Conservation (phyloP, 2,888 invertebrate genomes). For the Xanthia togata region DNA sequence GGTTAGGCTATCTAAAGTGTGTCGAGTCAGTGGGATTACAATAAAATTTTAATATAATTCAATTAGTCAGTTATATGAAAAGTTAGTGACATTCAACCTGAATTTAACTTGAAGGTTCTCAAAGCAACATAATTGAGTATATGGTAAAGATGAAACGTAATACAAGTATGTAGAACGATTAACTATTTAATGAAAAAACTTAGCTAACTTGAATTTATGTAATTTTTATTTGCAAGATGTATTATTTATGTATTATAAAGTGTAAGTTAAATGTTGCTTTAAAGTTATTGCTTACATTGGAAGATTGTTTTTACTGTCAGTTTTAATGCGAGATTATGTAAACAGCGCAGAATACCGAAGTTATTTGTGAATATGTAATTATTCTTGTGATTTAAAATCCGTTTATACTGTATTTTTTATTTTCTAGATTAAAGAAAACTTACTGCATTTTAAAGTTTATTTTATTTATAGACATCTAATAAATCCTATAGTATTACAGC, state of each 20-base stretch:
- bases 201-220: constrained; percentile 90
- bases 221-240: constrained; percentile 89
- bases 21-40: constrained; percentile 72
- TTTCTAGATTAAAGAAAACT: constrained; percentile 91
- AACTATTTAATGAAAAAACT: constrained; percentile 86
- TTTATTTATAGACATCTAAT: constrained; percentile 63
- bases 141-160: constrained; percentile 76
- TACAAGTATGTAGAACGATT: constrained; percentile 86
- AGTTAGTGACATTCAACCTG: constrained; percentile 62
- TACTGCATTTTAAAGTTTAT: constrained; percentile 81
- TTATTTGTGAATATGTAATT: constrained; percentile 91
- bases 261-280: constrained; percentile 90
- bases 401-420: constrained; percentile 90
- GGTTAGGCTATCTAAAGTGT: constrained; percentile 75
- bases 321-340: constrained; percentile 85
- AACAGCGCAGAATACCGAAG: constrained; percentile 83
- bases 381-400: constrained; percentile 90
- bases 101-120: constrained; percentile 76
- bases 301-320: constrained; percentile 87
- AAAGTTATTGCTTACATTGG: constrained; percentile 87
- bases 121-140: constrained; percentile 69
- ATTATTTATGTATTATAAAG: constrained; percentile 90
- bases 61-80: constrained; percentile 79
- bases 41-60: constrained; percentile 77
- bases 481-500: constrained; percentile 10